Evolutionary conservation across 2,113 vertebrate species (phyloP).

Genomic region (Taurulus bubalis): DNA sequence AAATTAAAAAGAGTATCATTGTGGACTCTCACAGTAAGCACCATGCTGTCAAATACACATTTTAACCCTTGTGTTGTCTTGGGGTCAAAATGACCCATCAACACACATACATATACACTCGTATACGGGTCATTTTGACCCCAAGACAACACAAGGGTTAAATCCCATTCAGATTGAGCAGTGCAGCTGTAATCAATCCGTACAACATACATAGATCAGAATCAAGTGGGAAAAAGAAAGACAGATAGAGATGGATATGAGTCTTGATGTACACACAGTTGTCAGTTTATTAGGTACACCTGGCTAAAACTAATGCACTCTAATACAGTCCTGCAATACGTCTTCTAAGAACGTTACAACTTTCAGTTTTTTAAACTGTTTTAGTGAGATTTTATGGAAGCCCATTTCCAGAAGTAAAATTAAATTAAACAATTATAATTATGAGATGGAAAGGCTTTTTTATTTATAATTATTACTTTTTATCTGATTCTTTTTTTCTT

Average conservation of each 20-base stretch:
- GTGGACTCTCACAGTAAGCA: background rate
- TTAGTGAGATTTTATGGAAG: background rate
- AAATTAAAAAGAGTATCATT: constrained; percentile 7
- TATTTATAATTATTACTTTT: too few species aligned
- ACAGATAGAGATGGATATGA: background rate
- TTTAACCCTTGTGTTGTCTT: too few species aligned
- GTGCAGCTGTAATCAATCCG: background rate
- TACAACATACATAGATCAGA: background rate
- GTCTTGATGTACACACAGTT: background rate
- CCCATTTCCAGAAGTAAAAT: too few species aligned
- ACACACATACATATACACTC: too few species aligned
- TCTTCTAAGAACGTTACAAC: background rate
- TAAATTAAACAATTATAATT: too few species aligned
- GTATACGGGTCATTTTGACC: too few species aligned
- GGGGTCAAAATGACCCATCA: too few species aligned
- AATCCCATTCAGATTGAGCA: background rate
- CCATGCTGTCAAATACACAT: background rate
- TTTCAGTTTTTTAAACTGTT: background rate
- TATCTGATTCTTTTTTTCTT: too few species aligned
- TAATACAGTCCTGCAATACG: background rate
- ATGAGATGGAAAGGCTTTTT: too few species aligned
- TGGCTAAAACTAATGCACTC: background rate
- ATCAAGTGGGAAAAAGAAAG: background rate
- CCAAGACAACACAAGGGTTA: too few species aligned
- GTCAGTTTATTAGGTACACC: background rate